These are phyloP conservation scores for Philonicus albiceps DNA, from an alignment of 2,888 invertebrate genomes.

Conservation along the genomic window DNA sequence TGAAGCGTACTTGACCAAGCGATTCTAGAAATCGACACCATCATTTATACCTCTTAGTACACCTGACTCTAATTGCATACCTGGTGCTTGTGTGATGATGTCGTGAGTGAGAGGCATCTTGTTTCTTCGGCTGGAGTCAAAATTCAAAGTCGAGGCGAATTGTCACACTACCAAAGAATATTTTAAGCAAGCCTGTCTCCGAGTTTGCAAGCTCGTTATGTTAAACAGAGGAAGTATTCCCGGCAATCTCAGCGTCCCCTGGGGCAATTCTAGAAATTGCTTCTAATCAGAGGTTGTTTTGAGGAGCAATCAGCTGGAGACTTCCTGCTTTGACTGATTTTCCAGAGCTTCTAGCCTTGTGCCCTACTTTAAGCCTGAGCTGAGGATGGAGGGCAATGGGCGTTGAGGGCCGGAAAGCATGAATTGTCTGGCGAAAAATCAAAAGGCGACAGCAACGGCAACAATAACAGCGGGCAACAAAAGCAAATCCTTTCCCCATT, in stretches of 20 bases:
- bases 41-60: neutral
- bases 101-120: neutral
- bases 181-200: neutral
- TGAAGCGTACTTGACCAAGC: neutral
- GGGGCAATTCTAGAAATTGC: neutral
- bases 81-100: neutral
- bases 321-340: slow-evolving; percentile 15
- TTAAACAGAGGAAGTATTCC: neutral
- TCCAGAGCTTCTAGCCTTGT: neutral
- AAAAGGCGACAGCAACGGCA: neutral
- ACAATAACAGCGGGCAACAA: neutral
- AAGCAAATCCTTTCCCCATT: neutral
- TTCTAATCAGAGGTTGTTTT: slow-evolving; percentile 9
- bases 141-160: neutral
- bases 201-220: neutral
- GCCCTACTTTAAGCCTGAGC: neutral
- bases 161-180: neutral
- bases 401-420: neutral
- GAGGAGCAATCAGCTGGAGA: slow-evolving; percentile 11
- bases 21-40: neutral
- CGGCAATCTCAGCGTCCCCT: neutral
- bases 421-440: neutral
- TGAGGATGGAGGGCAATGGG: neutral
- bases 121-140: neutral
- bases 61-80: neutral